These are phyloP conservation scores for Platynereis dumerilii DNA, from an alignment of 2,888 invertebrate genomes.

Conservation along the genomic window DNA sequence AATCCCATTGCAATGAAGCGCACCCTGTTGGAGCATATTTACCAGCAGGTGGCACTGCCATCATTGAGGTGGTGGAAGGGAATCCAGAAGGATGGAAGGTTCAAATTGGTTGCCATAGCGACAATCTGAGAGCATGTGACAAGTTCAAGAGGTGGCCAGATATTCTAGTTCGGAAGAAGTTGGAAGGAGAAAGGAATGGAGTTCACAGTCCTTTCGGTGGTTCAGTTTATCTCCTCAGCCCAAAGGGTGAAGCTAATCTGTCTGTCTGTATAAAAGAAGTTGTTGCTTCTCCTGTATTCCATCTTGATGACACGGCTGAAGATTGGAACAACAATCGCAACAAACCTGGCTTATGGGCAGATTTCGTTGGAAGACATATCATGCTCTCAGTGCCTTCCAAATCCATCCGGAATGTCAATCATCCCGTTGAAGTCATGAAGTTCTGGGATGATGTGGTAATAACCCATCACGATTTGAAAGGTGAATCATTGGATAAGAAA, in stretches of 20 bases:
- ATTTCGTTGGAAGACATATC: slow-evolving; percentile 36
- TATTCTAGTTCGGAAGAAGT: slow-evolving; percentile 7
- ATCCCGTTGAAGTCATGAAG: slow-evolving; percentile 28
- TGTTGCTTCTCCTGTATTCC: slow-evolving; percentile 29
- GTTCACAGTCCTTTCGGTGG: slow-evolving; percentile 29
- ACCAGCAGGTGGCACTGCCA: slow-evolving; percentile 21
- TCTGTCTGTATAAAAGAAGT: slow-evolving; percentile 25
- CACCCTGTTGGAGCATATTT: slow-evolving; percentile 37
- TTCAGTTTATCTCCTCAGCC: slow-evolving; percentile 24
- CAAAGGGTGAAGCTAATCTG: slow-evolving; percentile 4
- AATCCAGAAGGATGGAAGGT: slow-evolving; percentile 31
- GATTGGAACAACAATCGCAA: slow-evolving; percentile 26
- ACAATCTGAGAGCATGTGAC: slow-evolving; percentile 23
- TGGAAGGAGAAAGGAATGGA: neutral
- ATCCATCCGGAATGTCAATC: slow-evolving; percentile 31
- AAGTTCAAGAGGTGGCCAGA: slow-evolving; percentile 29
- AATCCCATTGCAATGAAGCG: slow-evolving; percentile 21
- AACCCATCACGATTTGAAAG: slow-evolving; percentile 36
- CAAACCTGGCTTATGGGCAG: slow-evolving; percentile 39
- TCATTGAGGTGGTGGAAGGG: slow-evolving; percentile 16
- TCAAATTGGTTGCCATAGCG: slow-evolving; percentile 39
- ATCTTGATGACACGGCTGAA: slow-evolving; percentile 7
- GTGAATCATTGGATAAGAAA: slow-evolving; percentile 16
- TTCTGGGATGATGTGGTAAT: slow-evolving; percentile 39
- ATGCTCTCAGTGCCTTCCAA: slow-evolving; percentile 38